Percentiles rank a stretch among this genome's conserved stretches.
phyloP scores from a whole-genome alignment of 2,113 vertebrate species.

The Cnemophilus loriae region DNA sequence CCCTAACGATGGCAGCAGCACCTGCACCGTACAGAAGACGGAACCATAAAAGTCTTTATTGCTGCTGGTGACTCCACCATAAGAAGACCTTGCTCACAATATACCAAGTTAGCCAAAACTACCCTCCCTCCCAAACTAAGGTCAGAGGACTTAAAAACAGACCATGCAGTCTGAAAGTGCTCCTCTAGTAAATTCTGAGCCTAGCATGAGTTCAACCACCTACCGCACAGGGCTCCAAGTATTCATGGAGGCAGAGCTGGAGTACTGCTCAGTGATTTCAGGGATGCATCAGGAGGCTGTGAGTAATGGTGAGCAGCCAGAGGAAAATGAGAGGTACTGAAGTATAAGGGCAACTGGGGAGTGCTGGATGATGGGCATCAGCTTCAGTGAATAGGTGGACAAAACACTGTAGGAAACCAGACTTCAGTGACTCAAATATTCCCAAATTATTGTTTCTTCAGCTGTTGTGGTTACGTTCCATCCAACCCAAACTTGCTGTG shows the following conservation, averaged over 20 bases:
- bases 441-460: not conserved
- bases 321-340: not conserved
- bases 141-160: not conserved
- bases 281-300: not conserved
- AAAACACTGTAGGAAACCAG: not conserved
- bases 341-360: not conserved
- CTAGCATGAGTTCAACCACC: not conserved
- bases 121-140: not conserved
- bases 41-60: not conserved
- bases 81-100: not conserved
- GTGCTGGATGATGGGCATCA: not conserved
- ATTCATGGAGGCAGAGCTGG: not conserved
- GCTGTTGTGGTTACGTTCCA: not conserved
- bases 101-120: not conserved
- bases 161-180: not conserved
- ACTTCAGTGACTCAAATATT: not conserved
- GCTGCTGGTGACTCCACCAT: not conserved
- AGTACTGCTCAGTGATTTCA: not conserved
- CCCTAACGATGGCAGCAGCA: rapidly evolving
- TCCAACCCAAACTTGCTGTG: not conserved
- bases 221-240: not conserved
- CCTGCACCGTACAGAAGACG: not conserved
- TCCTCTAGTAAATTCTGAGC: not conserved
- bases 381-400: not conserved
- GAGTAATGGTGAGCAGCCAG: not conserved